Evolutionary conservation across 1,140 invertebrate genomes (phyloP).

Genomic region (Sarcophaga bullata): DNA sequence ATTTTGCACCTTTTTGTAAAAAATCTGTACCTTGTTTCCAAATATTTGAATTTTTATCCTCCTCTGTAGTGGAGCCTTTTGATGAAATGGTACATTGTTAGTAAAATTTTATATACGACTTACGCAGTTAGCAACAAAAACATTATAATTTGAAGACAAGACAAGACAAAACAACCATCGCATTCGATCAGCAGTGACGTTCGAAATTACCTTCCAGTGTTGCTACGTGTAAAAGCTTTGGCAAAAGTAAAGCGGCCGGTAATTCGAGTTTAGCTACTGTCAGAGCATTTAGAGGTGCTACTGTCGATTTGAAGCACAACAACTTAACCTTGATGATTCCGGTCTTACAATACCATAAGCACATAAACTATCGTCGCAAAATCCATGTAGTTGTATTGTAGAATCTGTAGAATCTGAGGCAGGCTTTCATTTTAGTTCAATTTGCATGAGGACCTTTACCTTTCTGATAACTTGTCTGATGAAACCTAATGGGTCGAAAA

Average conservation of each 20-base stretch:
- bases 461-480: too few relatives aligned
- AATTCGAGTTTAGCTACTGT: slow-evolving; percentile 55
- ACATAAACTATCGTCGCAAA: slow-evolving; percentile 60
- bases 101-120: slow-evolving; percentile 54
- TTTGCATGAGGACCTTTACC: too few relatives aligned
- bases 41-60: slow-evolving; percentile 49
- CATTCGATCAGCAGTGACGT: slow-evolving; percentile 55
- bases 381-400: slow-evolving; percentile 59
- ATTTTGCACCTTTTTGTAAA: slow-evolving; percentile 14
- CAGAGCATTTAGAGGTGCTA: slow-evolving; percentile 55
- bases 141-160: slow-evolving; percentile 49
- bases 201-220: neutral
- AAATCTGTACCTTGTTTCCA: slow-evolving; percentile 62
- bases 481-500: too few relatives aligned
- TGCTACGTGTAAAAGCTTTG: slow-evolving; percentile 48
- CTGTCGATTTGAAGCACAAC: slow-evolving; percentile 55
- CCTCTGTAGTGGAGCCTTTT: slow-evolving; percentile 47
- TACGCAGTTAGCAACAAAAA: slow-evolving; percentile 58
- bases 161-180: slow-evolving; percentile 56
- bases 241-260: slow-evolving; percentile 48
- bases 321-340: slow-evolving; percentile 45
- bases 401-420: too few relatives aligned
- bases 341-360: slow-evolving; percentile 59
- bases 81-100: slow-evolving; percentile 41
- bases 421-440: too few relatives aligned